Conservation (phyloP, 2,888 invertebrate species). For the Dasysyrphus albostriatus region DNA sequence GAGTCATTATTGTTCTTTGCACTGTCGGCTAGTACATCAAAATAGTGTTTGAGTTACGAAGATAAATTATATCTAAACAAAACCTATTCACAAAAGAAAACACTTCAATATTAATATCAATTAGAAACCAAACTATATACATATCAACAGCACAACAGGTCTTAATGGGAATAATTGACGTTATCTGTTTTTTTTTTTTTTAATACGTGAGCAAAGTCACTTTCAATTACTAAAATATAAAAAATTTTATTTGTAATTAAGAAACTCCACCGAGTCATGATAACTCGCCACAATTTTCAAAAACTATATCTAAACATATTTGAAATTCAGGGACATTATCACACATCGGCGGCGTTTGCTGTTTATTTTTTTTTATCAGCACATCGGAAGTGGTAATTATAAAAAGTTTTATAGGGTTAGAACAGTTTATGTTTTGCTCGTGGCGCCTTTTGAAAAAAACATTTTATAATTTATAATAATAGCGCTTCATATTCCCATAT, state of each 20-base stretch:
- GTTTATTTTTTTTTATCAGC: background rate
- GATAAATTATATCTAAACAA: background rate
- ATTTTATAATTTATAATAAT: background rate
- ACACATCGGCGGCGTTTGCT: background rate
- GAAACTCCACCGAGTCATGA: background rate
- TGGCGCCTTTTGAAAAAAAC: background rate
- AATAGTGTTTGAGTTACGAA: background rate
- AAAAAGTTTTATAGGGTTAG: background rate
- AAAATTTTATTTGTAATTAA: background rate
- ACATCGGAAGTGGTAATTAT: background rate
- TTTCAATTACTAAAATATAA: slow-evolving; percentile 13
- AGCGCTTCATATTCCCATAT: no score
- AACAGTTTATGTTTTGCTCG: background rate
- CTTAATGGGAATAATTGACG: background rate
- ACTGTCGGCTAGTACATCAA: background rate
- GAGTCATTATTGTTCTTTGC: background rate
- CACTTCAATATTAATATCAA: background rate
- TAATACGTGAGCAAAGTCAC: slow-evolving; percentile 14
- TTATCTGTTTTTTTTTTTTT: background rate
- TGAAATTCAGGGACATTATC: background rate
- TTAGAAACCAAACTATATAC: background rate
- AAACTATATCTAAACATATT: background rate
- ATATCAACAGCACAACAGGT: background rate
- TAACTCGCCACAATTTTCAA: background rate
- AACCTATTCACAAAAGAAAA: background rate